phyloP scores from a whole-genome alignment of 2,888 invertebrate species.

The Agapetus fuscipes region DNA sequence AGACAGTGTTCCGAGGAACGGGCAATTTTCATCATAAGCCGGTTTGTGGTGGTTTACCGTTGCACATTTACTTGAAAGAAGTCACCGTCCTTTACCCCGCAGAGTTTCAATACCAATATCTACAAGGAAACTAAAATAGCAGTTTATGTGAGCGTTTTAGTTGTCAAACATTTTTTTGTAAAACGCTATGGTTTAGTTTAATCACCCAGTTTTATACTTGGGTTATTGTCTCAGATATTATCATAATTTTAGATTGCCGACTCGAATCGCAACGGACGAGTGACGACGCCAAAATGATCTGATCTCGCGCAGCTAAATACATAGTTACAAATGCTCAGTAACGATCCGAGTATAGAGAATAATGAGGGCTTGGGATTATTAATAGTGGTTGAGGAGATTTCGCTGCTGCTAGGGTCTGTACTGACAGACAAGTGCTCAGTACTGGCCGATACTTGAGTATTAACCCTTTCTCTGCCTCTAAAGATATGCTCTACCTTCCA shows the following conservation, averaged over 20 bases:
- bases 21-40: constrained; percentile 7
- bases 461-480: too few relatives aligned
- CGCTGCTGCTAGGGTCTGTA: background rate
- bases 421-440: too few relatives aligned
- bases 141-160: too few relatives aligned
- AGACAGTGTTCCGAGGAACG: too few relatives aligned
- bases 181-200: background rate
- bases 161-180: background rate
- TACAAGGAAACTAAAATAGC: too few relatives aligned
- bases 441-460: too few relatives aligned
- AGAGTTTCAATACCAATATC: too few relatives aligned
- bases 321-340: background rate
- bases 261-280: background rate
- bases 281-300: background rate
- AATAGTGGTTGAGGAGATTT: background rate
- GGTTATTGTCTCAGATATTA: background rate
- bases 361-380: background rate
- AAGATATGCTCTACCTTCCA: too few relatives aligned
- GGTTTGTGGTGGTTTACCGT: constrained; percentile 8
- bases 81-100: too few relatives aligned
- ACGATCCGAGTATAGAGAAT: background rate
- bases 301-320: background rate
- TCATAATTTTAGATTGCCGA: background rate
- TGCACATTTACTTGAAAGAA: too few relatives aligned
- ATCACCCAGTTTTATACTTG: background rate